Conservation (phyloP, 2,113 vertebrate genomes). For the Prionailurus viverrinus region DNA sequence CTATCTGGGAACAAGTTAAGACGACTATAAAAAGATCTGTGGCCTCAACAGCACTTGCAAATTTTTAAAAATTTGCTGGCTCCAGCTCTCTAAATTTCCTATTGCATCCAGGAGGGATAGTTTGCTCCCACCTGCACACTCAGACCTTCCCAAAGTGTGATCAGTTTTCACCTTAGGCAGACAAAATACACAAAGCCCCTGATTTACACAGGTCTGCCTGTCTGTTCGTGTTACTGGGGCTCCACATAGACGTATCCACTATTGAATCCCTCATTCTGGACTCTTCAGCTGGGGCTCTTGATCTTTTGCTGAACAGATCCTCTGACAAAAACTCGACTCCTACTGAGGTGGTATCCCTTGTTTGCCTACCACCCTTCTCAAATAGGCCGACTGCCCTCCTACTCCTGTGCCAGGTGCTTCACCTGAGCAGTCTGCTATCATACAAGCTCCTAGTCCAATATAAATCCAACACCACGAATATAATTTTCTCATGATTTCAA, state of each 20-base stretch:
- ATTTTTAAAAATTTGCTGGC: neutral
- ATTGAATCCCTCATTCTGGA: neutral
- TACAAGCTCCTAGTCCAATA: neutral
- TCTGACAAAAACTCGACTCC: neutral
- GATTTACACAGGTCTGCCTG: neutral
- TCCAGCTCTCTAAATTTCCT: neutral
- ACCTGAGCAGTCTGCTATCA: neutral
- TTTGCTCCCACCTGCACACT: neutral
- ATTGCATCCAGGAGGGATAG: neutral
- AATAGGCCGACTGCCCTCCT: neutral
- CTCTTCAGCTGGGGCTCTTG: neutral
- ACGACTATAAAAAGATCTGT: neutral
- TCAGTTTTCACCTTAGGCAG: neutral
- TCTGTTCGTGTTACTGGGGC: neutral
- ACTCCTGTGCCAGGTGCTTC: neutral
- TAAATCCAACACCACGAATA: neutral
- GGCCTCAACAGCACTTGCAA: neutral
- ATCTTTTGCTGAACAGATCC: neutral
- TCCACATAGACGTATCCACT: neutral
- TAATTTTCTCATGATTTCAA: slow-evolving; percentile 35
- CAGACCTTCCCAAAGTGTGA: neutral
- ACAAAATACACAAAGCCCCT: neutral
- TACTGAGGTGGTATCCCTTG: neutral
- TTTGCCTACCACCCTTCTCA: neutral
- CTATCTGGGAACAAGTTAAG: neutral